Evolutionary conservation across 2,888 invertebrate species (phyloP), one percentile per base, ranked within the genome.

Genomic region (Eretmocerus hayati): DNA sequence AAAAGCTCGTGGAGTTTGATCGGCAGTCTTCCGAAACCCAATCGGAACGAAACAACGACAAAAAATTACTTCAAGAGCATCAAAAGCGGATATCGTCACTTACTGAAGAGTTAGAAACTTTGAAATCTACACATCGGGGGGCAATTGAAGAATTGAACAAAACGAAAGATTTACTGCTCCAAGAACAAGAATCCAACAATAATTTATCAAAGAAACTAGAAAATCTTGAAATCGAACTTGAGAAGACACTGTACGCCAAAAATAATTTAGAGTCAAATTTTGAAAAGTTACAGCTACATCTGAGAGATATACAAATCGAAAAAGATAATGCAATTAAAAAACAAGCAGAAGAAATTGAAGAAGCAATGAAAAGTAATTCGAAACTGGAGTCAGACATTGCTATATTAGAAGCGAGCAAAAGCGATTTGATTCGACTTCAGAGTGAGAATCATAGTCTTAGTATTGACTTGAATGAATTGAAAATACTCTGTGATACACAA

Each of bases 321-420:
- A 47, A 42, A 16, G 46, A 38, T 38, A n/a, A 44, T 20, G 42
- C 22, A 15, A 40, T 50, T 38, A 31, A 38, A 36, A 11, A 4
- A 30, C 38, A 30, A 45, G 18, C 5, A 26, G 26, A 45, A 15
- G 50, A 53, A 30, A 48, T 36, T 32, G 33, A 50, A 42, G 32
- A 45, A 22, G 16, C 48, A 4, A 42, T 39, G 35, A 37, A 16
- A 15, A 15, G 16, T 16, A 45, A 48, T 42, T 30, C 16, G 16
- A 16, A 50, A 36, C 33, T 53, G 32, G 4, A 13, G 4, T 8
- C 19, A 23, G 42, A 50, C 32, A 9, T 50, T 43, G 35, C 32
- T 22, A 45, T 53, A 44, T 45, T 61, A 6, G 56, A 57, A 37
- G 35, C 30, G 3, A 48, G 46, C 20, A 58, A 51, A 42, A 42